Base-by-base conservation (phyloP, 2,113 vertebrate species). In the Corvus moneduloides region DNA sequence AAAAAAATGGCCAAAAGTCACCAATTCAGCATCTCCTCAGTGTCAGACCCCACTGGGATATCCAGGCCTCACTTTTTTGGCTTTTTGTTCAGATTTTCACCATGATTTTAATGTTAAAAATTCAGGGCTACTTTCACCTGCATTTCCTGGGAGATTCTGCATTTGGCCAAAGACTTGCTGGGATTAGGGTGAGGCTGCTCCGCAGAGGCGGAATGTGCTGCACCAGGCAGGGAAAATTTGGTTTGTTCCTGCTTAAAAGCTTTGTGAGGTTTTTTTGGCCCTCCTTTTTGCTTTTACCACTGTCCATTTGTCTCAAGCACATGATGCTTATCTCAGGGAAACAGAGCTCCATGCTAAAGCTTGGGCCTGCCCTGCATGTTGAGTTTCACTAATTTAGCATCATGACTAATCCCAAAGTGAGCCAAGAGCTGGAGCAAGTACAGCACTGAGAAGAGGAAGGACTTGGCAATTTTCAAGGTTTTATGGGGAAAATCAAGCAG, bases 151-250 rank as follows among this genome's bases (percentile, higher is more conserved):
- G 27, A 35, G 16, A 37, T 71, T 54, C 48, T 21, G 8, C 13
- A 3, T n/a, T 6, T 63, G 67, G 35, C 67, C 48, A 23, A 67
- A 69, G 37, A 9, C 17, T 58, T 18, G 72, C 43, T 4, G 28
- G 80, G 35, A 26, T 55, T 3, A 18, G 1, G 13, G 26, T 0
- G 0, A 6, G 61, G 66, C 62, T 72, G 75, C 66, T 56, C n/a
- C 16, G 9, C 17, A 12, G 62, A 48, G 37, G 12, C 41, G 61
- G 30, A 30, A 33, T 35, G 7, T 1, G 13, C 32, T 43, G 3
- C 51, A 28, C 16, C 56, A 74, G 77, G 22, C 16, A 52, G 48
- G 30, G 19, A 21, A 78, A 94, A 67, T 4, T 6, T 6, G 33
- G 11, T 16, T 82, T 59, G 30, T 59, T 79, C 27, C 52, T 63